phyloP scores from a whole-genome alignment of 2,113 vertebrate species.

The Scortum barcoo region DNA sequence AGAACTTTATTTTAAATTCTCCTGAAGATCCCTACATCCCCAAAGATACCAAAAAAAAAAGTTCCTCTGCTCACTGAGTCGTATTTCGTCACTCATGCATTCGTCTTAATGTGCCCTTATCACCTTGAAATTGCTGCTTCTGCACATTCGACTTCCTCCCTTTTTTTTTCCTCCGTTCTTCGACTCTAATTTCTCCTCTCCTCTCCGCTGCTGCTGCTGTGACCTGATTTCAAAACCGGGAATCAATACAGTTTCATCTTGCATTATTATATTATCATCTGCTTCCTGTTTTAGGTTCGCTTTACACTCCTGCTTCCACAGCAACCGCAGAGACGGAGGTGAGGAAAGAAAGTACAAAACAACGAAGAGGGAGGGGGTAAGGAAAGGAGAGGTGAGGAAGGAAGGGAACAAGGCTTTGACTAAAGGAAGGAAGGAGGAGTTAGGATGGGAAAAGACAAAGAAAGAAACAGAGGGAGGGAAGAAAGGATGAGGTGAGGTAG shows the following conservation, averaged over 20 bases:
- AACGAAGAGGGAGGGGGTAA: not conserved
- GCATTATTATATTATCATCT: conserved; percentile 46
- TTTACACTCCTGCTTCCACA: conserved; percentile 46
- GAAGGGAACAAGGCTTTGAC: too few species aligned
- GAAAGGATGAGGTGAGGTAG: too few species aligned
- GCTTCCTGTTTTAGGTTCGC: conserved; percentile 50
- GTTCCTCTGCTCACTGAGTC: not conserved
- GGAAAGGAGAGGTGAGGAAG: not conserved
- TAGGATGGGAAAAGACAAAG: too few species aligned
- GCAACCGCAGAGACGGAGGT: conserved; percentile 2
- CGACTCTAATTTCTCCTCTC: conserved; percentile 37
- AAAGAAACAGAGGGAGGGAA: too few species aligned
- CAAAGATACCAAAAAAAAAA: too few species aligned
- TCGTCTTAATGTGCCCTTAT: conserved; percentile 31
- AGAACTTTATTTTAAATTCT: not conserved
- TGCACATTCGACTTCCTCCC: conserved; percentile 35
- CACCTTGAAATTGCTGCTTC: conserved; percentile 41
- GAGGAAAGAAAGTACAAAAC: not conserved
- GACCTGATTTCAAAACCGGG: conserved; percentile 22
- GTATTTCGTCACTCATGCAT: not conserved
- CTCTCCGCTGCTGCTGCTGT: conserved; percentile 13
- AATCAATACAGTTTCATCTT: conserved; percentile 56
- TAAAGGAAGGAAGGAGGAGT: too few species aligned
- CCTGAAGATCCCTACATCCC: not conserved
- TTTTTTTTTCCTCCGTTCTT: conserved; percentile 20